These are phyloP conservation scores for Hirundo rustica DNA, from an alignment of 2,797 vertebrate genomes.

Conservation along the genomic window DNA sequence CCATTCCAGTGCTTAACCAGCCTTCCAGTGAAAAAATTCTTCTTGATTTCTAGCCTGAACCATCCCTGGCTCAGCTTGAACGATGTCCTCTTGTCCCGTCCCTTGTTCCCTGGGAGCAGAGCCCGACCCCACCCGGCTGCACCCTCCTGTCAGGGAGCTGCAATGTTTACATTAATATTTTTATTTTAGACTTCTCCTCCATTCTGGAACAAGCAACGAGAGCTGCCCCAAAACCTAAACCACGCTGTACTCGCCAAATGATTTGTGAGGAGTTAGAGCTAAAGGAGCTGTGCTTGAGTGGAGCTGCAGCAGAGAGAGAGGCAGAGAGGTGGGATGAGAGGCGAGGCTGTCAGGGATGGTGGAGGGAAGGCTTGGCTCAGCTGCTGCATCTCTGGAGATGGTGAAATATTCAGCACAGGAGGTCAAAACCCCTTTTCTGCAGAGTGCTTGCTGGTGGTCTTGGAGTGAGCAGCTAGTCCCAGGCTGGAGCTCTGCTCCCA, in stretches of 20 bases:
- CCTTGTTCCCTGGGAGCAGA: neutral
- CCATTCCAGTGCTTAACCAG: neutral
- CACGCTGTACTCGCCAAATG: accelerated
- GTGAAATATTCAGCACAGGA: neutral
- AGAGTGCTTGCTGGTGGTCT: neutral
- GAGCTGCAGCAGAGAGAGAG: neutral
- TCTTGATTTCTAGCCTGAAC: neutral
- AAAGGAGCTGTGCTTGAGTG: neutral
- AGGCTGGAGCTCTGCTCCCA: neutral
- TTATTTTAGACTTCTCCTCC: neutral
- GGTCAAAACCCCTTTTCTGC: neutral
- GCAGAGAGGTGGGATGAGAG: neutral
- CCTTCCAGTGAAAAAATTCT: no score
- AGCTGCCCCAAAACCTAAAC: neutral
- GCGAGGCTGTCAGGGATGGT: neutral
- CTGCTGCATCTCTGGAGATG: neutral
- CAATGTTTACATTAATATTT: neutral
- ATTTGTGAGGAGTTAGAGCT: neutral
- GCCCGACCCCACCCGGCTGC: accelerated
- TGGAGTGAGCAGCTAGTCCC: accelerated
- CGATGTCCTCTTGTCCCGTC: neutral
- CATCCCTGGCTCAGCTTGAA: neutral
- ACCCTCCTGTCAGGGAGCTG: neutral
- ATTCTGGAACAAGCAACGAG: neutral
- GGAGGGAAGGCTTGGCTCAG: neutral